These are phyloP conservation scores for Troglohyphantes excavatus DNA, from an alignment of 2,888 invertebrate genomes.

Conservation along the genomic window DNA sequence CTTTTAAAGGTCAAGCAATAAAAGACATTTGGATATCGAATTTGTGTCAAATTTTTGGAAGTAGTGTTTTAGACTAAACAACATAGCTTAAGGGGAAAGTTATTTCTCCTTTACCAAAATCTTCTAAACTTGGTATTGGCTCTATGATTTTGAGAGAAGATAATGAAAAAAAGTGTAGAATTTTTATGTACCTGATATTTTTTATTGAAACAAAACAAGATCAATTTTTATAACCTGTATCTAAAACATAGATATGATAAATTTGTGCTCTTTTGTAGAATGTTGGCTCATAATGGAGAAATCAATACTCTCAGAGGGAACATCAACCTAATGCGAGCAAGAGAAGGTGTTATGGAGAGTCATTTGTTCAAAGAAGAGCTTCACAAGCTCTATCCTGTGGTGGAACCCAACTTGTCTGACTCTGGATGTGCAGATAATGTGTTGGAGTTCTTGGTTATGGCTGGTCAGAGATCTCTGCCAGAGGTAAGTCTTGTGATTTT, in stretches of 20 bases:
- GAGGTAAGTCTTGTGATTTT: too few relatives aligned
- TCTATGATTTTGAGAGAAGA: conserved; percentile 1
- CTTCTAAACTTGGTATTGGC: too few relatives aligned
- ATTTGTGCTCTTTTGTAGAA: conserved; percentile 84
- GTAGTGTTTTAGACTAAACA: too few relatives aligned
- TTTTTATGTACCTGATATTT: too few relatives aligned
- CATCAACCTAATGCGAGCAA: conserved; percentile 98
- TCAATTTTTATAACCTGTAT: too few relatives aligned
- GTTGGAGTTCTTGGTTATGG: conserved; percentile 96
- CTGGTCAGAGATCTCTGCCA: conserved; percentile 93
- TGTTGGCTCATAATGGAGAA: conserved; percentile 99
- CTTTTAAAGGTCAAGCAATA: too few relatives aligned
- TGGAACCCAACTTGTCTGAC: conserved; percentile 98
- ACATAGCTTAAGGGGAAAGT: too few relatives aligned
- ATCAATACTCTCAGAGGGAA: conserved; percentile 99
- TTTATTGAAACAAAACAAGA: too few relatives aligned
- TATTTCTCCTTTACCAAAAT: too few relatives aligned
- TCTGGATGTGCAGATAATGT: conserved; percentile 99
- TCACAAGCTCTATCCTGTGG: conserved; percentile 95
- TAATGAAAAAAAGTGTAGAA: background rate
- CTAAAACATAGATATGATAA: too few relatives aligned
- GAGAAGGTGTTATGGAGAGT: conserved; percentile 98
- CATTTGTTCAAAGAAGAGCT: conserved; percentile 91
- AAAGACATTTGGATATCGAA: too few relatives aligned
- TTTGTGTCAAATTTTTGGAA: too few relatives aligned